Evolutionary conservation across 1,140 invertebrate species (phyloP), one percentile per base, ranked within the genome.

Genomic region (Saccostrea glomerata): DNA sequence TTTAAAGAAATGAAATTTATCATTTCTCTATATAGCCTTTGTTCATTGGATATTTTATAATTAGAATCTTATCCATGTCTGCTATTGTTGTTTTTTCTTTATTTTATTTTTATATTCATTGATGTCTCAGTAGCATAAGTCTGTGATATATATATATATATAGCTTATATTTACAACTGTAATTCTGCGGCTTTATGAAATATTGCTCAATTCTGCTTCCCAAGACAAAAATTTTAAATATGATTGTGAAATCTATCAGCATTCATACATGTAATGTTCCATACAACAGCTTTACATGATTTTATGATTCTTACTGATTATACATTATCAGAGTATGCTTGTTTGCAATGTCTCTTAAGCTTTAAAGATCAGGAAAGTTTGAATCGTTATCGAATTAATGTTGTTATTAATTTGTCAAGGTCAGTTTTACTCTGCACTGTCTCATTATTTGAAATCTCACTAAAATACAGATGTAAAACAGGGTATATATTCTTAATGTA

Each of bases 211-310:
- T 17, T 66, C 23, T 66, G 23, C 47, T 66, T n/a, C 20, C 23
- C 5, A 20, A n/a, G 20, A n/a, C 17, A 20, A 36, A 11, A 13
- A 66, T 66, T n/a, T 66, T 66, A 66, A 1, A 66, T 66, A 66
- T 66, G 60, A 20, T 66, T 66, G 60, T 66, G 60, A 66, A 20
- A 66, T 66, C 7, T 66, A 66, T 66, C 60, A 66, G 60, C 60
- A 66, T 77, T 77, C 70, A 36, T 36, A 77, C 7, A 77, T 30
- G 25, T 15, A 77, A 30, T 77, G 7, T 47, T 47, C 47, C 12
- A 77, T 30, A 77, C 70, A 77, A 36, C 4, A 77, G 70, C 30
- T 77, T 77, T 77, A 77, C 17, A n/a, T 63, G 15, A n/a, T 63
- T 60, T 63, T 63, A 63, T 17, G 17, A 63, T 63, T 17, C n/a